Evolutionary conservation across 2,797 vertebrate species (phyloP).

Genomic region (Limosa lapponica): DNA sequence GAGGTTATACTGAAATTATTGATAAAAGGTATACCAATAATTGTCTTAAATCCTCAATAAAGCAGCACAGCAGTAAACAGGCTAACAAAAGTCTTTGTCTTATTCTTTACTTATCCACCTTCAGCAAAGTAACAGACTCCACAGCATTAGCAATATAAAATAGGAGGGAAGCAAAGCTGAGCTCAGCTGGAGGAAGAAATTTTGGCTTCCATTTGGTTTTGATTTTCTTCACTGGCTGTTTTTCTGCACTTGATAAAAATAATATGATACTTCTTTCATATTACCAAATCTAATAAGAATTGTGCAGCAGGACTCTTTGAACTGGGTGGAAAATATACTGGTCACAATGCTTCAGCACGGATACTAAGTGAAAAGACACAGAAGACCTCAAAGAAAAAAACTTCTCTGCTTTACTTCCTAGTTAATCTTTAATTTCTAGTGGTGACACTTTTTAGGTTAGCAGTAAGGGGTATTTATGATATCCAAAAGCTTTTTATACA

Average conservation of each 20-base stretch:
- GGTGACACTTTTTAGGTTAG: background rate
- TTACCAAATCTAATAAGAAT: background rate
- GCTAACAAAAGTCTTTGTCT: background rate
- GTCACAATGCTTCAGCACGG: background rate
- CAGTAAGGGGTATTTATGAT: background rate
- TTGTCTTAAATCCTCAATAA: background rate
- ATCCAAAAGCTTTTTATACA: background rate
- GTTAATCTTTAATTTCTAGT: background rate
- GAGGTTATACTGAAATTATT: background rate
- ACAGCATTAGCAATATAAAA: background rate
- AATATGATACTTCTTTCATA: background rate
- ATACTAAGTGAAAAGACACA: background rate
- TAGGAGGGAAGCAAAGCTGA: background rate
- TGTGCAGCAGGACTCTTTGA: background rate
- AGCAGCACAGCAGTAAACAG: background rate
- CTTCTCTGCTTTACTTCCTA: background rate
- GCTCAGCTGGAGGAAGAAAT: background rate
- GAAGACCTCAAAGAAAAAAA: background rate
- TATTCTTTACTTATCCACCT: background rate
- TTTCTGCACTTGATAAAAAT: background rate
- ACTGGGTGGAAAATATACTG: background rate
- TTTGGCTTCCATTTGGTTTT: background rate
- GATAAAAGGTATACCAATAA: background rate
- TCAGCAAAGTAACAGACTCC: background rate
- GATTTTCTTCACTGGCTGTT: background rate